Evolutionary conservation across 2,888 invertebrate species (phyloP), one percentile per base, ranked within the genome.

Genomic region (Abrostola triplasia): DNA sequence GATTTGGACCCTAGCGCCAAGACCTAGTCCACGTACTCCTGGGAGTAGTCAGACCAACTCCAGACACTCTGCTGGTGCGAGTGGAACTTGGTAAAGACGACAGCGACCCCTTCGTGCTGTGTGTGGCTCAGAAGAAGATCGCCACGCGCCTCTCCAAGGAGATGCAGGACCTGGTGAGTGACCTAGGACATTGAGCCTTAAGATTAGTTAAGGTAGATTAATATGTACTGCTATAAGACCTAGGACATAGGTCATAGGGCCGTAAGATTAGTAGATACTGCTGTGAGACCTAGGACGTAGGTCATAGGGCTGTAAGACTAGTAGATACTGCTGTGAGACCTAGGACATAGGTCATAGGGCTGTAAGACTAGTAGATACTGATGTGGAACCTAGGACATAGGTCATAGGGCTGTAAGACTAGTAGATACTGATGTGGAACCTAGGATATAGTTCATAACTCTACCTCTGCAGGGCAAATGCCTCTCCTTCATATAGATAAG

Each of bases 41-140:
- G 0, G 97, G 98, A 44, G 90, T 98, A 67, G 96, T 99, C 86
- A 95, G 97, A 63, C 99, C 99, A 0, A 96, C 96, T 41, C 95
- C 97, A 65, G 99, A 99, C 93, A 98, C 98, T 89, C 95, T 99
- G 50, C 96, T 97, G 56, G 95, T 99, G 61, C 97, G 97, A 84
- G 97, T 99, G 49, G 97, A 97, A 79, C 96, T 99, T 85, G 97
- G 98, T 67, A 96, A 97, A 85, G 98, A 98, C 78, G 98, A 98
- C 82, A 97, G 98, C 96, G 99, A 99, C 82, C 96, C 96, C 52
- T 99, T 98, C 93, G 98, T 99, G 5, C 96, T 99, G 81, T 98
- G 98, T 74, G 95, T 99, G 50, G 99, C 98, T 1, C 96, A 97
- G 71, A 99, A 98, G 91, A 98, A 98, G 90, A 96, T 97, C 42